Percentiles rank a stretch among this genome's conserved stretches.
These are phyloP conservation scores for Hyperoplus immaculatus DNA, from an alignment of 2,797 vertebrate species.

Conservation along the genomic window DNA sequence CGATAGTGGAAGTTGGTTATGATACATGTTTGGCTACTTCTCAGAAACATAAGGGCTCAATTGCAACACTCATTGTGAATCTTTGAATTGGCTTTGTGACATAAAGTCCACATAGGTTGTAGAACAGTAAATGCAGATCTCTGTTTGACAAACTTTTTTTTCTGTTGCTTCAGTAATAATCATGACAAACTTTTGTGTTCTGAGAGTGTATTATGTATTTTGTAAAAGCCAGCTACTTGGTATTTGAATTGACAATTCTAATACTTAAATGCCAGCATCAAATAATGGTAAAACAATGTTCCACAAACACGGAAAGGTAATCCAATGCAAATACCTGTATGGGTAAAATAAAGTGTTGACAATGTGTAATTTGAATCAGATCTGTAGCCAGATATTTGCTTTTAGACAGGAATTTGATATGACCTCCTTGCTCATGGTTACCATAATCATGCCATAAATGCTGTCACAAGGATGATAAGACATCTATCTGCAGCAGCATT, in stretches of 20 bases:
- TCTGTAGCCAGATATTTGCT: slow-evolving; percentile 83
- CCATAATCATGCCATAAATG: slow-evolving; percentile 82
- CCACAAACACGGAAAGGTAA: slow-evolving; percentile 70
- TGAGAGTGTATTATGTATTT: slow-evolving; percentile 85
- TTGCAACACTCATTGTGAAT: slow-evolving; percentile 87
- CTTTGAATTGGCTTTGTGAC: slow-evolving; percentile 86
- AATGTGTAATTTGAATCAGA: slow-evolving; percentile 83
- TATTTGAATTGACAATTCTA: slow-evolving; percentile 80
- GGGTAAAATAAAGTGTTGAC: slow-evolving; percentile 79
- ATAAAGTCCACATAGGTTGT: slow-evolving; percentile 83
- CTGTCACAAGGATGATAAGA: slow-evolving; percentile 76
- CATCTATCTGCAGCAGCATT: slow-evolving; percentile 76
- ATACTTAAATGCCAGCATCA: slow-evolving; percentile 82
- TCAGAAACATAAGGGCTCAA: slow-evolving; percentile 88
- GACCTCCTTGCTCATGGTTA: slow-evolving; percentile 81
- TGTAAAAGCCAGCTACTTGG: slow-evolving; percentile 82
- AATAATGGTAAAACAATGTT: slow-evolving; percentile 76
- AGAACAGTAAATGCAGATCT: slow-evolving; percentile 79
- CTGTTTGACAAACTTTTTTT: slow-evolving; percentile 83
- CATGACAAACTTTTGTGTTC: slow-evolving; percentile 83
- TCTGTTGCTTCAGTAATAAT: slow-evolving; percentile 84
- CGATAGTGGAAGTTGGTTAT: slow-evolving; percentile 73
- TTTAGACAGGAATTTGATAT: slow-evolving; percentile 83
- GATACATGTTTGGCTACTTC: slow-evolving; percentile 84
- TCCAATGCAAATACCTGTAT: slow-evolving; percentile 74